Percentiles rank a stretch among this genome's conserved stretches.
Conservation (phyloP, 2,888 invertebrate genomes). For the Pammene aurita region DNA sequence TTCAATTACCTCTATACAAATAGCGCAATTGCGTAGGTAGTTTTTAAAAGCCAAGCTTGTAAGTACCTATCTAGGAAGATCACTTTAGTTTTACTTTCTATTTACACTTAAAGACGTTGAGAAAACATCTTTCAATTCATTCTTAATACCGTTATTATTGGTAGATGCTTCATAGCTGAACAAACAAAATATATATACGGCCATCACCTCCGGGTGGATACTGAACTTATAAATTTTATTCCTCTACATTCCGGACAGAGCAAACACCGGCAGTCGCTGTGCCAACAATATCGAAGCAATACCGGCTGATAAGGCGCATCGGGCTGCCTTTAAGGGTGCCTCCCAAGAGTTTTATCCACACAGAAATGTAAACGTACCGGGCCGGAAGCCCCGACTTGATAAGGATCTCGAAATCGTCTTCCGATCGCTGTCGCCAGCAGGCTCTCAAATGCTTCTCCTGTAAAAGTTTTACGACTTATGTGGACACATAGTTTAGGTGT, state of each 20-base stretch:
- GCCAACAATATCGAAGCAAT: constrained; percentile 44
- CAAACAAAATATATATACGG: constrained; percentile 35
- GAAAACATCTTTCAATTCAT: background rate
- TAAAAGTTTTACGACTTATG: constrained; percentile 35
- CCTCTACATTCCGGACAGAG: constrained; percentile 49
- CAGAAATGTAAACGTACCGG: constrained; percentile 47
- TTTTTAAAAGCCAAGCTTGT: too few species aligned
- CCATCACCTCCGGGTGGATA: constrained; percentile 34
- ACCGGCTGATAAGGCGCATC: constrained; percentile 58
- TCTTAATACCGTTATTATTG: background rate
- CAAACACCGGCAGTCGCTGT: constrained; percentile 40
- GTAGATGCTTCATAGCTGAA: constrained; percentile 16
- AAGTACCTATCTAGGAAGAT: too few species aligned
- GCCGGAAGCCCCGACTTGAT: constrained; percentile 53
- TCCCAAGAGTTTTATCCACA: constrained; percentile 44
- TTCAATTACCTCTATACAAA: too few species aligned
- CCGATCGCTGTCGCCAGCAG: constrained; percentile 49
- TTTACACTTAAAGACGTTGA: background rate
- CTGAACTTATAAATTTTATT: constrained; percentile 43
- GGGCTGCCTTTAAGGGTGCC: constrained; percentile 46
- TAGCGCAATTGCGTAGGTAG: too few species aligned
- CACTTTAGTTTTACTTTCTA: background rate
- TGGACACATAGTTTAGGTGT: constrained; percentile 6
- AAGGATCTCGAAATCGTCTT: constrained; percentile 56
- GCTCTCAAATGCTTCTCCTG: constrained; percentile 25